These are phyloP conservation scores for Noctua pronuba DNA, from an alignment of 2,888 invertebrate species.

Conservation along the genomic window DNA sequence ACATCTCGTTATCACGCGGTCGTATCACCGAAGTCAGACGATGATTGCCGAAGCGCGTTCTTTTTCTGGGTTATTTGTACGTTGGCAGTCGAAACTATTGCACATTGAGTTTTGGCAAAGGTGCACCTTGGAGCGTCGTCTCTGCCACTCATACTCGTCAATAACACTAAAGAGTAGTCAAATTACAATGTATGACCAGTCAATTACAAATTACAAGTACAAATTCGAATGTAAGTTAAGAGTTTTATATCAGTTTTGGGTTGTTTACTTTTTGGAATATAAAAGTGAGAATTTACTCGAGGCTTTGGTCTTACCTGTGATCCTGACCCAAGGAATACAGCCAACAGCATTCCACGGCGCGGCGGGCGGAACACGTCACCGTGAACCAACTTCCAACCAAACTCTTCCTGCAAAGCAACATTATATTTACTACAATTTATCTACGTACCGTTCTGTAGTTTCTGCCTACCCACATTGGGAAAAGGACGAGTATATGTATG, in stretches of 20 bases:
- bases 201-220: too few relatives aligned
- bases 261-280: background rate
- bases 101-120: background rate
- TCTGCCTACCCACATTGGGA: background rate
- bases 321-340: conserved; percentile 99
- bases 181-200: too few relatives aligned
- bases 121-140: too few relatives aligned
- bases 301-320: conserved; percentile 92
- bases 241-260: background rate
- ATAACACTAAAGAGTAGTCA: background rate
- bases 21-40: background rate
- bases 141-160: background rate
- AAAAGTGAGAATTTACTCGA: background rate
- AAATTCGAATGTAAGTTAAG: background rate
- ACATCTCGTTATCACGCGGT: background rate
- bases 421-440: background rate
- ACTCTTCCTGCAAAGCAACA: conserved; percentile 94
- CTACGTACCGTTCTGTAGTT: background rate
- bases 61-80: background rate
- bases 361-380: conserved; percentile 99
- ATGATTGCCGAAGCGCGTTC: background rate
- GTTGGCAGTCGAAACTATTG: background rate
- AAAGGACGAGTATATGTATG: background rate
- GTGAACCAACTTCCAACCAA: conserved; percentile 99
- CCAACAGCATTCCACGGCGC: conserved; percentile 98